Base-by-base conservation (phyloP, 2,113 vertebrate genomes). In the Engraulis encrasicolus region DNA sequence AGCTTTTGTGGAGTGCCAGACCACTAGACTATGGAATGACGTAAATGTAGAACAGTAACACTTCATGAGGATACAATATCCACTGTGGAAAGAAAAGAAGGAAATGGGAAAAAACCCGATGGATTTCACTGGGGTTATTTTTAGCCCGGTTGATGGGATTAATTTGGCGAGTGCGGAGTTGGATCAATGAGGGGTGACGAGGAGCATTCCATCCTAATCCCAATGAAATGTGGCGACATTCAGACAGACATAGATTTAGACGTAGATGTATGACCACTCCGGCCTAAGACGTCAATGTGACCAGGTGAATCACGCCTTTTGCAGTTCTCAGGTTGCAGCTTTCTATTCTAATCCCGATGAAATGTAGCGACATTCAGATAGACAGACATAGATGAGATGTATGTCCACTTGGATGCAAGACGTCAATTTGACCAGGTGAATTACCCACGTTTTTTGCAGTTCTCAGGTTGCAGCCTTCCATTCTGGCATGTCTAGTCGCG, bases 1-100 rank as follows among this genome's bases (percentile, higher is more conserved):
- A 88, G 89, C 78, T 45, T n/a, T n/a, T n/a, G 20, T 34, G 6
- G 58, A 87, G 86, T 12, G 82, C 81, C 82, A 84, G 80, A 80
- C n/a, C n/a, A n/a, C 79, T 86, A 79, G 1, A 6, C 84, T 77
- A 81, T 85, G 82, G 52, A 71, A 79, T 85, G 66, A 74, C 27
- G 66, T 9, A 27, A 23, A 34, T 31, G 27, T 9, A 71, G 34
- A 23, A 23, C 61, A 34, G 27, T 9, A 71, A 71, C 61, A 23
- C 61, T 71, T 71, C 61, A 71, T 34, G 61, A 34, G 61, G 27
- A 66, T 31, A 27, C 58, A 66, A 23, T 27, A 3, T 45, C 40
- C 61, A 34, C 61, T 66, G 58, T 66, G 58, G n/a, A 27, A 66
- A 20, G 18, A 6, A n/a, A 58, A 45, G 9, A 9, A 45, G 9